phyloP scores from a whole-genome alignment of 2,797 vertebrate species.

The Jordanella pulchra region DNA sequence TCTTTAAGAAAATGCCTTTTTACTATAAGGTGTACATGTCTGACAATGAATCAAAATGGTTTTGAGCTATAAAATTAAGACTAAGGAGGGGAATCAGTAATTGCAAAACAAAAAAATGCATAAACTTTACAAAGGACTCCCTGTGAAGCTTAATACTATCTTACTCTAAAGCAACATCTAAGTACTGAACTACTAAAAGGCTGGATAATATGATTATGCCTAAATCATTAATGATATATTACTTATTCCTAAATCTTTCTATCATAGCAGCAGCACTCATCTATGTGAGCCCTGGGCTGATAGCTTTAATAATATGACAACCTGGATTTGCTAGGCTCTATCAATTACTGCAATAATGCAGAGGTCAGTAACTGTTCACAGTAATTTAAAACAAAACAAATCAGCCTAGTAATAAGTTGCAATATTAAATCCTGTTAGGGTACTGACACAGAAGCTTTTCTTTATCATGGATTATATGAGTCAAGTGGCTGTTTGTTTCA shows the following conservation, averaged over 20 bases:
- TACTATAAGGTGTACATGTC: background rate
- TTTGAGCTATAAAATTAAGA: background rate
- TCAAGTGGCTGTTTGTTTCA: constrained; percentile 27
- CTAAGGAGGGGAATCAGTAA: background rate
- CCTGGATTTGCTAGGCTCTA: constrained; percentile 5
- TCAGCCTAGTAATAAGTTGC: constrained; percentile 36
- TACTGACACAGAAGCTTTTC: constrained; percentile 13
- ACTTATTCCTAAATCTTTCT: background rate
- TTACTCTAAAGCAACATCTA: background rate
- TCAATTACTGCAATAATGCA: constrained; percentile 15
- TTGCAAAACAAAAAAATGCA: background rate
- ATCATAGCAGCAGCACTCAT: constrained; percentile 7
- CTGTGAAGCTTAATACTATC: background rate
- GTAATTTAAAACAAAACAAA: constrained; percentile 44
- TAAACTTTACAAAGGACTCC: background rate
- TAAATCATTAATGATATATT: background rate
- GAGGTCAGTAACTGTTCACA: constrained; percentile 10
- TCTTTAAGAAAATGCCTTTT: background rate
- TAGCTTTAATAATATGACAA: constrained; percentile 6
- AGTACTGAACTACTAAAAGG: background rate
- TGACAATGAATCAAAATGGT: background rate
- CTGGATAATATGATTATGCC: background rate
- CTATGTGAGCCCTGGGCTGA: constrained; percentile 2
- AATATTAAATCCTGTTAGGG: constrained; percentile 48
- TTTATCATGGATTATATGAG: constrained; percentile 27